Percentiles rank a stretch among this genome's conserved stretches.
These are phyloP conservation scores for Leptogaster cylindrica DNA, from an alignment of 2,888 invertebrate species.

Conservation along the genomic window DNA sequence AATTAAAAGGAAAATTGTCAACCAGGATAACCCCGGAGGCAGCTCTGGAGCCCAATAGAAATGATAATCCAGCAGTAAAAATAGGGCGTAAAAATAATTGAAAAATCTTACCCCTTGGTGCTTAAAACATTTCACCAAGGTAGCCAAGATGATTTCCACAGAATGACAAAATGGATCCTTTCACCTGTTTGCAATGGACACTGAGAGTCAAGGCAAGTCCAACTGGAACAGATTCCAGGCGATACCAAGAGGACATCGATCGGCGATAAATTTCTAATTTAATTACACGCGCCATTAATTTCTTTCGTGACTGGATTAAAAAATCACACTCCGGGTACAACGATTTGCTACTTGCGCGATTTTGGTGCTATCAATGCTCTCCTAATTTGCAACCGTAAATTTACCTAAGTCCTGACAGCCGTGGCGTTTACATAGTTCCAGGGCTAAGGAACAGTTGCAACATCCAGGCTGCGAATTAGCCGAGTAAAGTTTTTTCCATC, in stretches of 20 bases:
- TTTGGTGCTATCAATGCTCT: slow-evolving; percentile 39
- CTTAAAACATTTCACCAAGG: too few relatives aligned
- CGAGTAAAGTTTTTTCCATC: slow-evolving; percentile 14
- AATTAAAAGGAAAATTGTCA: too few relatives aligned
- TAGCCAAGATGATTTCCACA: too few relatives aligned
- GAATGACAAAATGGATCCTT: too few relatives aligned
- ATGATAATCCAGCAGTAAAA: too few relatives aligned
- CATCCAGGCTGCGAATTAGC: slow-evolving; percentile 3
- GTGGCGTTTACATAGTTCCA: slow-evolving; percentile 33
- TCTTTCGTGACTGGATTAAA: slow-evolving; percentile 44
- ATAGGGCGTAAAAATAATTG: too few relatives aligned
- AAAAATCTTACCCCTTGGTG: too few relatives aligned
- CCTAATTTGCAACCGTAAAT: slow-evolving; percentile 38
- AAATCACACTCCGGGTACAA: slow-evolving; percentile 28
- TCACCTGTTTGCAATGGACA: slow-evolving; percentile 4
- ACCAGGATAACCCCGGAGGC: too few relatives aligned
- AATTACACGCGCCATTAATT: slow-evolving; percentile 46
- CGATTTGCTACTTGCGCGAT: slow-evolving; percentile 44
- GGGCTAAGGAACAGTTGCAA: slow-evolving; percentile 9
- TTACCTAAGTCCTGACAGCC: slow-evolving; percentile 10
- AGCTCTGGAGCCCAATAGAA: too few relatives aligned
- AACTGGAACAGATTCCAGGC: background rate
- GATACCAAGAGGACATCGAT: slow-evolving; percentile 22
- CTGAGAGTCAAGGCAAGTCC: background rate
- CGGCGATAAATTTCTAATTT: slow-evolving; percentile 44